These are phyloP conservation scores for Mohoua ochrocephala DNA, from an alignment of 2,113 vertebrate species.

Conservation along the genomic window DNA sequence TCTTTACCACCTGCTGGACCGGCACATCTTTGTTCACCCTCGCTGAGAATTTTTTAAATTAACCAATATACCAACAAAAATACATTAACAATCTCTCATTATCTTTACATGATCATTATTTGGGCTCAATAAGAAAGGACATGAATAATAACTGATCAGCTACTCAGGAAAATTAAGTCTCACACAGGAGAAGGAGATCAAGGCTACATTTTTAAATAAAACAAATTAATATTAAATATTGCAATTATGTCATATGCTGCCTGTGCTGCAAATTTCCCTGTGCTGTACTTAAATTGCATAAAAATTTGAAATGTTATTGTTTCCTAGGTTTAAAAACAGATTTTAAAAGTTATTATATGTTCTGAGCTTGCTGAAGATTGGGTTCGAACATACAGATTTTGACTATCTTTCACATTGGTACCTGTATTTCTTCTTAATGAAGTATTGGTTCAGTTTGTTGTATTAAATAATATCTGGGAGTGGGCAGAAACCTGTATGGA, in stretches of 20 bases:
- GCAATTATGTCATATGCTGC: background rate
- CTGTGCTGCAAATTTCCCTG: background rate
- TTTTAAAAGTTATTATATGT: background rate
- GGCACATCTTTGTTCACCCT: background rate
- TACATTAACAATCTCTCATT: background rate
- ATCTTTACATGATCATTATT: background rate
- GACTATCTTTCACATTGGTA: background rate
- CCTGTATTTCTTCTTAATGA: background rate
- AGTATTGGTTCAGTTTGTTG: background rate
- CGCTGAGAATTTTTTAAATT: background rate
- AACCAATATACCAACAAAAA: background rate
- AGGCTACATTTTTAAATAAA: background rate
- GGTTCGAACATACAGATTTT: background rate
- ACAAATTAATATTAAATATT: background rate
- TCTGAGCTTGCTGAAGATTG: background rate
- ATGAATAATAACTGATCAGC: background rate
- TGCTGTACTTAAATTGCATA: background rate
- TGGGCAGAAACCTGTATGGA: background rate
- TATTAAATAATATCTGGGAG: background rate
- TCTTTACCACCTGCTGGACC: slow-evolving; percentile 24
- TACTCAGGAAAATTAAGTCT: background rate
- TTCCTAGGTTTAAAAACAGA: background rate
- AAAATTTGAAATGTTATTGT: background rate
- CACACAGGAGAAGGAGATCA: background rate
- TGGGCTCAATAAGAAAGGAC: background rate